phyloP scores from a whole-genome alignment of 2,113 vertebrate species.

The Aptenodytes patagonicus region DNA sequence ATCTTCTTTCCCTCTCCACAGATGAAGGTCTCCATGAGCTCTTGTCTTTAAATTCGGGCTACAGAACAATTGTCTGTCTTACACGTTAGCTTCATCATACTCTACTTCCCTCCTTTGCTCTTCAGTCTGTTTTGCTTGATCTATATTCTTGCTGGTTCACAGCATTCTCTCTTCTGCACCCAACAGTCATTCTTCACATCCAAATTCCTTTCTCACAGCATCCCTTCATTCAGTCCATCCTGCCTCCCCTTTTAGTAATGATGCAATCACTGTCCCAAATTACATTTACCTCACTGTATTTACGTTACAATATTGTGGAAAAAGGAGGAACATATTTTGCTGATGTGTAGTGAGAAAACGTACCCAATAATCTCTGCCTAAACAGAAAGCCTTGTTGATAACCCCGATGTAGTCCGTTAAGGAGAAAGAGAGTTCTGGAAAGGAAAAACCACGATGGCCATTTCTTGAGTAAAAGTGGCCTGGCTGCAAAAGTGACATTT shows the following conservation, averaged over 20 bases:
- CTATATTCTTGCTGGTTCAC: neutral
- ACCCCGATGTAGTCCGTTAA: neutral
- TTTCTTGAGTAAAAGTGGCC: neutral
- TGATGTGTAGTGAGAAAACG: neutral
- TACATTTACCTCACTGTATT: neutral
- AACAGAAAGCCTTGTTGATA: neutral
- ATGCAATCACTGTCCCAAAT: neutral
- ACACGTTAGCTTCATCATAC: neutral
- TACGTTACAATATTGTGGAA: neutral
- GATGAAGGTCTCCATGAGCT: neutral
- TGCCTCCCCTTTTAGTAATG: neutral
- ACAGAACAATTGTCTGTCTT: neutral
- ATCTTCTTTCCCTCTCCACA: neutral
- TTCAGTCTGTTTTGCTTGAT: neutral
- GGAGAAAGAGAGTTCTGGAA: neutral
- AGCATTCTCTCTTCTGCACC: neutral
- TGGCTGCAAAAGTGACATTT: neutral
- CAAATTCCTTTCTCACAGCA: neutral
- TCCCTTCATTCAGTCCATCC: neutral
- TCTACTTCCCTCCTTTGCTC: neutral
- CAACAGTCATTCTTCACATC: neutral
- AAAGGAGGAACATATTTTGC: neutral
- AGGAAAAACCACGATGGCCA: neutral
- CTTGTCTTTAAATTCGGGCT: neutral
- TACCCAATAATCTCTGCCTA: neutral